Evolutionary conservation across 1,140 invertebrate species (phyloP).

Genomic region (Drosophila miranda): DNA sequence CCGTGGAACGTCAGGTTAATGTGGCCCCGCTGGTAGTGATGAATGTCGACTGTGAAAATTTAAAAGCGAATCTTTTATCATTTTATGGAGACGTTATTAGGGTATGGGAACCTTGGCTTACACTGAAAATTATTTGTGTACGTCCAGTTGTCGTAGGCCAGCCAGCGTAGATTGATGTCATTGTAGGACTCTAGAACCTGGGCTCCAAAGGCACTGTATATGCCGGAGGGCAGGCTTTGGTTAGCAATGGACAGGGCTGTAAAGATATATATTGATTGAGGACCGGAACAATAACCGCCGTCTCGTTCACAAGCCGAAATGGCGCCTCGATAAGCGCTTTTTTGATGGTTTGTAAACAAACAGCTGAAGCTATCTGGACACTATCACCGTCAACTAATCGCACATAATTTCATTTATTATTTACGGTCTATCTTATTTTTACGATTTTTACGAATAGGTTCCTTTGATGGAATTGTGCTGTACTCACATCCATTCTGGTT

Average conservation of each 20-base stretch:
- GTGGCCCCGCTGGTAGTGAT: slow-evolving; percentile 46
- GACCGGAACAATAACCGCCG: background rate
- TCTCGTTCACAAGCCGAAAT: background rate
- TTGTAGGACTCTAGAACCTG: slow-evolving; percentile 89
- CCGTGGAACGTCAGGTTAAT: slow-evolving; percentile 89
- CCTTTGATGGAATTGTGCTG: background rate
- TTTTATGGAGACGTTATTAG: background rate
- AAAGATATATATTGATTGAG: background rate
- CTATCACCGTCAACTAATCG: slow-evolving; percentile 17
- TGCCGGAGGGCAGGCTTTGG: slow-evolving; percentile 89
- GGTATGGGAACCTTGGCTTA: slow-evolving; percentile 26
- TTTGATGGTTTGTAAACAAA: slow-evolving; percentile 24
- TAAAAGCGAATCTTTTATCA: background rate
- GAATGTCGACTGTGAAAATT: slow-evolving; percentile 42
- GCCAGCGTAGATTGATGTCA: slow-evolving; percentile 92
- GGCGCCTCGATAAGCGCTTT: slow-evolving; percentile 13
- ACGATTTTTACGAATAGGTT: slow-evolving; percentile 1
- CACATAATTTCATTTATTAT: slow-evolving; percentile 20
- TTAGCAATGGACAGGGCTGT: slow-evolving; percentile 70
- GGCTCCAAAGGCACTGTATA: slow-evolving; percentile 88
- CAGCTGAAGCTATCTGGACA: slow-evolving; percentile 1
- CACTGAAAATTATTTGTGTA: slow-evolving; percentile 86
- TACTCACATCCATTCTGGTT: slow-evolving; percentile 75
- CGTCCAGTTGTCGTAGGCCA: slow-evolving; percentile 90
- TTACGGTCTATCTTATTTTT: slow-evolving; percentile 23